A percentile compares a stretch with the other conserved stretches of the same genome.
These are phyloP conservation scores for Macrobrachium nipponense DNA, from an alignment of 1,140 invertebrate genomes.

Conservation along the genomic window DNA sequence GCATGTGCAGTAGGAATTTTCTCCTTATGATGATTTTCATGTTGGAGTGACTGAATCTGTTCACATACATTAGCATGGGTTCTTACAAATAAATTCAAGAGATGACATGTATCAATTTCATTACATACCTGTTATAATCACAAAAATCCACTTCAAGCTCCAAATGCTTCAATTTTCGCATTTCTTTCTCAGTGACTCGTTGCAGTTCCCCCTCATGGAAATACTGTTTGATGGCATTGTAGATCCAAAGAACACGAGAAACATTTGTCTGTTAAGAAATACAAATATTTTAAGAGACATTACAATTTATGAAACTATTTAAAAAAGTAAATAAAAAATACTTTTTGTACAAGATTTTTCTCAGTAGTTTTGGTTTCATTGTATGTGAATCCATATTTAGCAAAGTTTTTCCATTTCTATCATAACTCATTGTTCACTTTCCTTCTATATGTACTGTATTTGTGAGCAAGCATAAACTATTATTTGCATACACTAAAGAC, in stretches of 20 bases:
- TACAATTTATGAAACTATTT: neutral
- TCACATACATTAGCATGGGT: too few species aligned
- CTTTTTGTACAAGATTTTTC: neutral
- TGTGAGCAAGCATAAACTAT: too few species aligned
- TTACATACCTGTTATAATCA: neutral
- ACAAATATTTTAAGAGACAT: neutral
- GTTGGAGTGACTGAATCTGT: too few species aligned
- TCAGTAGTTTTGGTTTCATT: neutral
- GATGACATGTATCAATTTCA: neutral
- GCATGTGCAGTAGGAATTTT: too few species aligned
- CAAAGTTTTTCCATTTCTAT: too few species aligned
- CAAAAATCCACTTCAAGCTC: slow-evolving; percentile 1
- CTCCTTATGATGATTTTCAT: too few species aligned
- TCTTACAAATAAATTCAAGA: neutral
- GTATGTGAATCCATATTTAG: neutral
- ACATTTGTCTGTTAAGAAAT: slow-evolving; percentile 15
- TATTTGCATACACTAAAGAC: too few species aligned
- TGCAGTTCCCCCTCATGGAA: slow-evolving; percentile 20
- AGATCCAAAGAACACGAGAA: slow-evolving; percentile 23
- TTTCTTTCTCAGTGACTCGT: slow-evolving; percentile 31
- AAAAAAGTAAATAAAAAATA: neutral
- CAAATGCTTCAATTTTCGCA: slow-evolving; percentile 24
- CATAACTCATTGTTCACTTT: too few species aligned
- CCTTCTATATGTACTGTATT: too few species aligned
- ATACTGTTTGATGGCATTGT: slow-evolving; percentile 27